Percentiles rank a stretch among this genome's conserved stretches.
These are phyloP conservation scores for Dryobota labecula DNA, from an alignment of 2,888 invertebrate species.

Conservation along the genomic window DNA sequence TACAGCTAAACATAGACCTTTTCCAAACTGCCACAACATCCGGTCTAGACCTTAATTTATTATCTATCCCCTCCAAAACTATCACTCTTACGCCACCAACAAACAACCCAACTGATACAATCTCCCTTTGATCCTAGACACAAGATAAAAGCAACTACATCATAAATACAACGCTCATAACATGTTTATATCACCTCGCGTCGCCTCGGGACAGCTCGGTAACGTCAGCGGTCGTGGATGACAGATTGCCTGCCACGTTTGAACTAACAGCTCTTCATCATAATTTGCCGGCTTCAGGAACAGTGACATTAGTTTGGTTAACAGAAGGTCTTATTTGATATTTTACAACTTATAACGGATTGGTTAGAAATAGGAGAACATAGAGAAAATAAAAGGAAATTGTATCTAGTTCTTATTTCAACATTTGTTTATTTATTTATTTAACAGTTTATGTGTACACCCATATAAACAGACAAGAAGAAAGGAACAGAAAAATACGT, in stretches of 20 bases:
- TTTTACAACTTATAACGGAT: background rate
- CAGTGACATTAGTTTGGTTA: slow-evolving; percentile 34
- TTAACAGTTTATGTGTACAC: too few species aligned
- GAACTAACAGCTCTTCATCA: slow-evolving; percentile 47
- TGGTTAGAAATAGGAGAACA: background rate
- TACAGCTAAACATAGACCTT: background rate
- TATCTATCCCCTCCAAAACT: background rate
- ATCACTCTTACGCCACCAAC: background rate
- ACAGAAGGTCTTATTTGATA: slow-evolving; percentile 29
- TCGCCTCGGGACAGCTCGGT: slow-evolving; percentile 40
- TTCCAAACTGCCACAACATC: background rate
- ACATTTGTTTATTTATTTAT: too few species aligned
- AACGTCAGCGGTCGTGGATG: slow-evolving; percentile 26
- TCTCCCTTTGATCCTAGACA: slow-evolving; percentile 49
- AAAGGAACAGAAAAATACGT: too few species aligned
- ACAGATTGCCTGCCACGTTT: slow-evolving; percentile 47
- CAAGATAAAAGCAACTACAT: slow-evolving; percentile 32
- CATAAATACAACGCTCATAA: slow-evolving; percentile 39
- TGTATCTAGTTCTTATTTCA: too few species aligned
- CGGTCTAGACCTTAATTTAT: background rate
- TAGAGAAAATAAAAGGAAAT: too few species aligned
- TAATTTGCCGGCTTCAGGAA: slow-evolving; percentile 55
- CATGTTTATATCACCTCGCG: slow-evolving; percentile 36
- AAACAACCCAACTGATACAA: slow-evolving; percentile 17
- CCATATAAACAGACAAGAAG: too few species aligned